Conservation (phyloP, 2,888 invertebrate genomes). For the Atethmia centrago region DNA sequence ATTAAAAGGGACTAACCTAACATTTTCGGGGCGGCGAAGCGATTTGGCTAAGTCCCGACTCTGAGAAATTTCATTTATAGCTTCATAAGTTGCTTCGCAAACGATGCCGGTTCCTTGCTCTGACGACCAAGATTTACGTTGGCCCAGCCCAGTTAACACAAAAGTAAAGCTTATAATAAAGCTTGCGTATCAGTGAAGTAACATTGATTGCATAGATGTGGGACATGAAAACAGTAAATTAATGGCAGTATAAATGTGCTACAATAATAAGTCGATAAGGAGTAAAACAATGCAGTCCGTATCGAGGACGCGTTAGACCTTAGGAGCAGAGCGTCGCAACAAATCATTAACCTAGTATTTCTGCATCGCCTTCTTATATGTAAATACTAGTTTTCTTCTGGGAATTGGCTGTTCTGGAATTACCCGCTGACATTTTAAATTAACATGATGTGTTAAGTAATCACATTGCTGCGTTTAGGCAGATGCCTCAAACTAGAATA, state of each 20-base stretch:
- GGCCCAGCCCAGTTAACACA: conserved; percentile 36
- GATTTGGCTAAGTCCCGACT: conserved; percentile 43
- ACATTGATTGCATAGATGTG: conserved; percentile 78
- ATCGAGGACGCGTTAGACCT: conserved; percentile 79
- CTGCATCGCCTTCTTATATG: conserved; percentile 47
- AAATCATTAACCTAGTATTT: conserved; percentile 83
- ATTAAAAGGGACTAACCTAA: conserved; percentile 44
- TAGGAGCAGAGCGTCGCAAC: conserved; percentile 74
- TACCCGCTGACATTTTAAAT: conserved; percentile 38
- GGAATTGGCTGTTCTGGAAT: conserved; percentile 35
- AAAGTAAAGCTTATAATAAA: conserved; percentile 42
- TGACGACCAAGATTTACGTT: conserved; percentile 27
- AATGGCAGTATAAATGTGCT: conserved; percentile 71
- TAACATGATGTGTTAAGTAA: conserved; percentile 40
- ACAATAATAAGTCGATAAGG: conserved; percentile 81
- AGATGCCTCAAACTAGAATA: not conserved
- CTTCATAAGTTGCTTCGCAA: conserved; percentile 38
- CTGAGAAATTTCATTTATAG: conserved; percentile 50
- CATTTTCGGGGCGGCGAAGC: conserved; percentile 30
- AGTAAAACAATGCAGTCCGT: conserved; percentile 77
- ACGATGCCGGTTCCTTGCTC: conserved; percentile 13
- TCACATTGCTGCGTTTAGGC: conserved; percentile 12
- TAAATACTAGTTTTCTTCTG: conserved; percentile 56
- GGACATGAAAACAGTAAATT: conserved; percentile 82
- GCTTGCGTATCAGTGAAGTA: conserved; percentile 59